A percentile compares a stretch with the other conserved stretches of the same genome.
phyloP scores from a whole-genome alignment of 2,797 vertebrate species.

The Mastacembelus armatus region DNA sequence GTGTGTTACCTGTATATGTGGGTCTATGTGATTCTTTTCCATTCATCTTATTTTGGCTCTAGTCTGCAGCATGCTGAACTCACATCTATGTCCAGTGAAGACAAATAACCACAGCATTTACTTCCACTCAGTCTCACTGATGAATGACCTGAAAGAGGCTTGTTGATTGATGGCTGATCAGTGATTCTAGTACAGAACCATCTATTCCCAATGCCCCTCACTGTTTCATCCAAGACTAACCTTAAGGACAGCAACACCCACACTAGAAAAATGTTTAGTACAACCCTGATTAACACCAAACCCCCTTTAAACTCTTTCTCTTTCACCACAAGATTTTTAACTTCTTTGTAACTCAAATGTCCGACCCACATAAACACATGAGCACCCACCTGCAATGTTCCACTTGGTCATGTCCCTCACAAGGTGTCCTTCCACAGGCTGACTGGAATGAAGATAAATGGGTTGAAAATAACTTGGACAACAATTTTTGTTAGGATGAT shows the following conservation, averaged over 20 bases:
- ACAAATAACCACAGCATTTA: conserved; percentile 39
- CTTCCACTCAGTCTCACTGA: conserved; percentile 53
- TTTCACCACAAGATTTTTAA: too few relatives aligned
- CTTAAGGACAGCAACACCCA: not conserved
- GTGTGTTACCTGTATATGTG: not conserved
- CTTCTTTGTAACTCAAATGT: too few relatives aligned
- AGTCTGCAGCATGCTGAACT: not conserved
- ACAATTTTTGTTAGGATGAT: not conserved
- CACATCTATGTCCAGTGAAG: conserved; percentile 40
- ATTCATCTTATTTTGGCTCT: conserved; percentile 31
- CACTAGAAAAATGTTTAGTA: not conserved
- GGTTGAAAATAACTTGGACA: not conserved
- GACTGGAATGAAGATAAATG: not conserved
- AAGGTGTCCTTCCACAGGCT: not conserved
- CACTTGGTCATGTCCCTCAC: not conserved
- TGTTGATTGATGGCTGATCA: conserved; percentile 48
- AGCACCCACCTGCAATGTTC: not conserved
- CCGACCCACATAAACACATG: too few relatives aligned
- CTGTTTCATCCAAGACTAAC: not conserved
- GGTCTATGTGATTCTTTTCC: not conserved
- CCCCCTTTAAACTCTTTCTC: too few relatives aligned
- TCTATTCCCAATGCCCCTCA: not conserved
- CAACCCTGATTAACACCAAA: too few relatives aligned
- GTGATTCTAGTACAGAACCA: conserved; percentile 25
- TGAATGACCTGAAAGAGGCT: conserved; percentile 7